These are phyloP conservation scores for Vanessa tameamea DNA, from an alignment of 1,140 invertebrate genomes.

Conservation along the genomic window DNA sequence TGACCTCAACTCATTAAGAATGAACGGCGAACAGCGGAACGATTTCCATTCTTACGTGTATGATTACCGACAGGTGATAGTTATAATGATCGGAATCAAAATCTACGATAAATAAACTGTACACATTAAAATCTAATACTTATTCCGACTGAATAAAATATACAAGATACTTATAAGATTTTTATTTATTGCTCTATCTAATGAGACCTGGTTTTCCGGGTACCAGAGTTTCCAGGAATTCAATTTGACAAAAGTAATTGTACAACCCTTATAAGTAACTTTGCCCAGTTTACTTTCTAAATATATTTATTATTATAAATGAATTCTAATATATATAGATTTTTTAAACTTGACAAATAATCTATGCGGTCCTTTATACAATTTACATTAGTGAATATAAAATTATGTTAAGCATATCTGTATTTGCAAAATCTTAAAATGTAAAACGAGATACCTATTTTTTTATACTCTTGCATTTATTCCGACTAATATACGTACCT, in stretches of 20 bases:
- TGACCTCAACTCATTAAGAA: slow-evolving; percentile 5
- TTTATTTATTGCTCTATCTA: too few relatives aligned
- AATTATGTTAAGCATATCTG: neutral
- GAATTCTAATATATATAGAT: neutral
- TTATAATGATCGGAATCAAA: neutral
- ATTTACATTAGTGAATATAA: neutral
- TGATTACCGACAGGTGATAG: neutral
- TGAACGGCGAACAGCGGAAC: neutral
- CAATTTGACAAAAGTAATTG: too few relatives aligned
- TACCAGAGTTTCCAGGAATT: too few relatives aligned
- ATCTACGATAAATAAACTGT: neutral
- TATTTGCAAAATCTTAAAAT: neutral
- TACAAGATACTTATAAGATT: too few relatives aligned
- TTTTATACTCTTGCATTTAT: neutral
- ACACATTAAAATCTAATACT: neutral
- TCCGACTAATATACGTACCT: neutral
- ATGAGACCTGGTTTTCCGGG: too few relatives aligned
- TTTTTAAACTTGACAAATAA: neutral
- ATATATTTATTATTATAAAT: too few relatives aligned
- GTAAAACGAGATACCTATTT: neutral
- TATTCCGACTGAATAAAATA: too few relatives aligned
- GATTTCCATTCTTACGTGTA: neutral
- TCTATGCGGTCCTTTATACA: neutral
- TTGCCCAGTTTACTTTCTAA: too few relatives aligned
- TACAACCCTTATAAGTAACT: too few relatives aligned